phyloP scores from a whole-genome alignment of 2,113 vertebrate species.

The Rhinoderma darwinii region DNA sequence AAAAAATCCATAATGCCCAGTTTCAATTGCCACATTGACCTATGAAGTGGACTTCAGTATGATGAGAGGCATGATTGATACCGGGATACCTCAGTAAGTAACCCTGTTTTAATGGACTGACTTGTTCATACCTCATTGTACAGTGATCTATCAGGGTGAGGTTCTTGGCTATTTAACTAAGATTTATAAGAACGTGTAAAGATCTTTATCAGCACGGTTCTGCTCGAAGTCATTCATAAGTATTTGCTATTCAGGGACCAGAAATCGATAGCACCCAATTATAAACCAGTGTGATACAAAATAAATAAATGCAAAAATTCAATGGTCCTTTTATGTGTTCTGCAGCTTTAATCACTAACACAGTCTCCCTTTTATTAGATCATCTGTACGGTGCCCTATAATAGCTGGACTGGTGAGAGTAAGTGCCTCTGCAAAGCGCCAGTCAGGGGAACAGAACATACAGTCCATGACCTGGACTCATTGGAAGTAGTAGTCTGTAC shows the following conservation, averaged over 20 bases:
- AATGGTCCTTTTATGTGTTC: no score
- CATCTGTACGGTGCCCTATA: no score
- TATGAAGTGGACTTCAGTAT: conserved; percentile 23
- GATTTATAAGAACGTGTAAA: conserved; percentile 5
- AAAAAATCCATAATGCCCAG: conserved; percentile 32
- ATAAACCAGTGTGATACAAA: no score
- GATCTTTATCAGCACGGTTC: background rate
- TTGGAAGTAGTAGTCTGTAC: no score
- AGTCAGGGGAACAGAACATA: no score
- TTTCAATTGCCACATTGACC: conserved; percentile 43
- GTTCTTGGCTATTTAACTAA: background rate
- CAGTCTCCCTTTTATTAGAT: no score
- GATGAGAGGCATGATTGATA: conserved; percentile 16
- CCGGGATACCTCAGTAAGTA: conserved; percentile 2
- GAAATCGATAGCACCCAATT: background rate
- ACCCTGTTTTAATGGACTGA: conserved; percentile 29
- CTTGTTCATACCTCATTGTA: background rate
- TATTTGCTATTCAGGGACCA: background rate
- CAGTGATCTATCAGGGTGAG: background rate
- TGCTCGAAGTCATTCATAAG: background rate
- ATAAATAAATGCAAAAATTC: no score
- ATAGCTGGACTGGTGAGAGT: no score
- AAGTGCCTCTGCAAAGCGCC: no score
- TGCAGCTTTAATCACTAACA: no score
- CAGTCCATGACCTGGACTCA: no score